Evolutionary conservation across 2,113 vertebrate species (phyloP).

Genomic region (Delphinus delphis): DNA sequence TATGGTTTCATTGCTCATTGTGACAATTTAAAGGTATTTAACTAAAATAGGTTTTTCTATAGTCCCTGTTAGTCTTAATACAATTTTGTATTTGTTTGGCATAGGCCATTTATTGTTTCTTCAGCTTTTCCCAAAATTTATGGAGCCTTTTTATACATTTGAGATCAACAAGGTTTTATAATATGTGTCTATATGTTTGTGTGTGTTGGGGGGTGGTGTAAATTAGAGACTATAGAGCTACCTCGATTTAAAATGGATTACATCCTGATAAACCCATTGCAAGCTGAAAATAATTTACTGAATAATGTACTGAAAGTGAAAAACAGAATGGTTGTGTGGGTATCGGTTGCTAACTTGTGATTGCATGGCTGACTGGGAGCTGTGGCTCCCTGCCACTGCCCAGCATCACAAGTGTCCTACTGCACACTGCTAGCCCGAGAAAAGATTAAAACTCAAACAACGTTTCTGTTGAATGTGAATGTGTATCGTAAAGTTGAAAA

Average conservation of each 20-base stretch:
- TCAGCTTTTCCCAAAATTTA: neutral
- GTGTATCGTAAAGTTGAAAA: neutral
- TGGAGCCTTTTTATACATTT: neutral
- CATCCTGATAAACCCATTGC: neutral
- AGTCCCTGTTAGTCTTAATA: slow-evolving; percentile 36
- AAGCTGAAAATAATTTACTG: neutral
- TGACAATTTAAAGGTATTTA: neutral
- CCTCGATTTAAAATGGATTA: neutral
- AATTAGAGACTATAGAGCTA: neutral
- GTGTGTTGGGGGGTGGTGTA: neutral
- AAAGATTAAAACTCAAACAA: neutral
- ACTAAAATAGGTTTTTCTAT: neutral
- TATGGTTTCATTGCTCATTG: neutral
- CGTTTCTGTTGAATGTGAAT: neutral
- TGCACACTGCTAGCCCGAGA: neutral
- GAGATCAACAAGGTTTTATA: neutral
- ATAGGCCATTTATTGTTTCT: slow-evolving; percentile 26
- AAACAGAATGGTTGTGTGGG: neutral
- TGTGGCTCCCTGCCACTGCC: neutral
- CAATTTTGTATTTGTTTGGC: slow-evolving; percentile 25
- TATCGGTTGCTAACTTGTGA: neutral
- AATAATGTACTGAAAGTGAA: neutral
- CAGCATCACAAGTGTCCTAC: neutral
- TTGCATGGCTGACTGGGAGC: neutral
- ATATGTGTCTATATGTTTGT: neutral